A percentile compares a stretch with the other conserved stretches of the same genome.
These are phyloP conservation scores for Ranitomeya variabilis DNA, from an alignment of 2,113 vertebrate species.

Conservation along the genomic window DNA sequence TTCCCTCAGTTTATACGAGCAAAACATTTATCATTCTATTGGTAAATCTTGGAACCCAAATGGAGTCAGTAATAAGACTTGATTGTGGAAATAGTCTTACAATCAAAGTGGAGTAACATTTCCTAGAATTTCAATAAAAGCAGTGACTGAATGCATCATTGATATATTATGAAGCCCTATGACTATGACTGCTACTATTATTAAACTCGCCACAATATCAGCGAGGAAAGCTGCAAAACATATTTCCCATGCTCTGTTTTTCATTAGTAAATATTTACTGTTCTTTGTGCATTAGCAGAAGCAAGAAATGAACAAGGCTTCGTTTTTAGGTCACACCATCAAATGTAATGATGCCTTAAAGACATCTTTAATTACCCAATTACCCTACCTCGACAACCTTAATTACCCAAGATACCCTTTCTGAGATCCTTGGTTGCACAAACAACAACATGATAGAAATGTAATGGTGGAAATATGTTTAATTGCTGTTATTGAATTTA, in stretches of 20 bases:
- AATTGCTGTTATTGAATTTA: slow-evolving; percentile 50
- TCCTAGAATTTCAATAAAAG: neutral
- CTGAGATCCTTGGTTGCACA: slow-evolving; percentile 49
- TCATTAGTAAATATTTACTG: slow-evolving; percentile 54
- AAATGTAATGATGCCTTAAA: slow-evolving; percentile 57
- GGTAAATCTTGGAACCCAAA: neutral
- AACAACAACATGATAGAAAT: slow-evolving; percentile 47
- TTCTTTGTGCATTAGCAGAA: slow-evolving; percentile 38
- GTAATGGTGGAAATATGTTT: slow-evolving; percentile 48
- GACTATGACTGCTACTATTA: neutral
- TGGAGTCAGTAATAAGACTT: neutral
- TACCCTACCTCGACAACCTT: slow-evolving; percentile 55
- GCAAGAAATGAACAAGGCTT: slow-evolving; percentile 48
- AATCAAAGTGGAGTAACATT: neutral
- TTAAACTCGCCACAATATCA: neutral
- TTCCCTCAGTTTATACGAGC: neutral
- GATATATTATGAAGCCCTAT: neutral
- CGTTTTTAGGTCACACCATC: slow-evolving; percentile 53
- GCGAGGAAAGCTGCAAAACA: neutral
- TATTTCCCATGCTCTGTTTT: slow-evolving; percentile 9
- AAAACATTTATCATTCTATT: neutral
- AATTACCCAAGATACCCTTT: slow-evolving; percentile 57
- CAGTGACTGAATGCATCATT: neutral
- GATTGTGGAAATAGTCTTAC: neutral
- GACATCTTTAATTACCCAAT: slow-evolving; percentile 57